phyloP scores from a whole-genome alignment of 2,888 invertebrate species.

The Petrophora chlorosata region DNA sequence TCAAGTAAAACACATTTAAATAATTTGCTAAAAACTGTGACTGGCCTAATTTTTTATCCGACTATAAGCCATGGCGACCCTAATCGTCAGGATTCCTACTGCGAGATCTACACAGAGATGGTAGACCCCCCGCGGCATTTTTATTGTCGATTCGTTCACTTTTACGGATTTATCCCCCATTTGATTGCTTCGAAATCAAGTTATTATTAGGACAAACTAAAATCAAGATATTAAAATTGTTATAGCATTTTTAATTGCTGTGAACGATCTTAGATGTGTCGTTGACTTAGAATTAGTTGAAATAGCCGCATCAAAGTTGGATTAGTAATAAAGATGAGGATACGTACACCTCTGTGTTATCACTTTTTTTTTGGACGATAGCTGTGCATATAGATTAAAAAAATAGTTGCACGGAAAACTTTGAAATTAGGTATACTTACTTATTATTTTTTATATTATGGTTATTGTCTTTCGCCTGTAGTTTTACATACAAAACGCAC shows the following conservation, averaged over 20 bases:
- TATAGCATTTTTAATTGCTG: conserved; percentile 16
- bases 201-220: conserved; percentile 18
- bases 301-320: not conserved
- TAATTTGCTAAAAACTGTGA: no score
- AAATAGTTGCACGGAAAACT: no score
- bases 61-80: conserved; percentile 38
- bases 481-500: no score
- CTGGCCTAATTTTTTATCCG: no score
- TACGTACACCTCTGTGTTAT: no score
- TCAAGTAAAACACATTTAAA: no score
- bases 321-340: no score
- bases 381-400: no score
- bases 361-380: no score
- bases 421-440: no score
- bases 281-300: not conserved
- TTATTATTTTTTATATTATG: no score
- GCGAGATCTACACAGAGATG: conserved; percentile 47
- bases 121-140: conserved; percentile 51
- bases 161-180: conserved; percentile 25
- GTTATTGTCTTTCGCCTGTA: no score
- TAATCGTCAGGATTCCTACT: conserved; percentile 44
- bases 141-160: conserved; percentile 35
- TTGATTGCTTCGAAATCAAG: conserved; percentile 30
- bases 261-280: conserved; percentile 2
- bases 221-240: conserved; percentile 13